Percentiles rank a stretch among this genome's conserved stretches.
Evolutionary conservation across 2,797 vertebrate genomes (phyloP).

Genomic region (Sylvia borin): DNA sequence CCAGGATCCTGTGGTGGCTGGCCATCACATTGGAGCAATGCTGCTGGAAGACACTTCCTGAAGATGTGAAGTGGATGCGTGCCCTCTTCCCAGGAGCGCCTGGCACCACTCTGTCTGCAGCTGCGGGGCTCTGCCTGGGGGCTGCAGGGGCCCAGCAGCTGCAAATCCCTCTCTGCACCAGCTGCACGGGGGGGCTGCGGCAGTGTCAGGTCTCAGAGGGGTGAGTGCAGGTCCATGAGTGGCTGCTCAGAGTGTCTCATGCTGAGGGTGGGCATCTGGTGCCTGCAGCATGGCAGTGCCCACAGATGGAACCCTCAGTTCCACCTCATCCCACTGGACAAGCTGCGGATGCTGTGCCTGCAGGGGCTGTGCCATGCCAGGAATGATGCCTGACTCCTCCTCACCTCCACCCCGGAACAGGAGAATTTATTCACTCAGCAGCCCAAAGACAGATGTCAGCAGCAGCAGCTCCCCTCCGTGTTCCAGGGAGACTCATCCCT

Average conservation of each 20-base stretch:
- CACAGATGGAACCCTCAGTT: neutral
- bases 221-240: fast-evolving
- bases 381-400: neutral
- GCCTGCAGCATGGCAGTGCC: fast-evolving
- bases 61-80: fast-evolving
- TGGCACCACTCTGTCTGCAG: fast-evolving
- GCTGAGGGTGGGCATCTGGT: too few species aligned
- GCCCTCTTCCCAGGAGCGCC: fast-evolving
- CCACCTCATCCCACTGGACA: fast-evolving
- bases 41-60: neutral
- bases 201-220: neutral
- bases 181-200: fast-evolving
- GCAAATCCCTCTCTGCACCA: neutral
- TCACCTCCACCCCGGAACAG: fast-evolving
- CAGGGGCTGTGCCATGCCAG: fast-evolving
- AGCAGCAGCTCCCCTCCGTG: neutral
- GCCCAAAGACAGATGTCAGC: neutral
- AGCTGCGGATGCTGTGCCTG: neutral
- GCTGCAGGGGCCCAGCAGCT: neutral
- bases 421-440: neutral
- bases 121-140: fast-evolving
- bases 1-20: neutral
- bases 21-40: neutral
- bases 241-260: fast-evolving
- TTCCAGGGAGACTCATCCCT: neutral